phyloP scores from a whole-genome alignment of 2,888 invertebrate species.

The Apamea epomidion region DNA sequence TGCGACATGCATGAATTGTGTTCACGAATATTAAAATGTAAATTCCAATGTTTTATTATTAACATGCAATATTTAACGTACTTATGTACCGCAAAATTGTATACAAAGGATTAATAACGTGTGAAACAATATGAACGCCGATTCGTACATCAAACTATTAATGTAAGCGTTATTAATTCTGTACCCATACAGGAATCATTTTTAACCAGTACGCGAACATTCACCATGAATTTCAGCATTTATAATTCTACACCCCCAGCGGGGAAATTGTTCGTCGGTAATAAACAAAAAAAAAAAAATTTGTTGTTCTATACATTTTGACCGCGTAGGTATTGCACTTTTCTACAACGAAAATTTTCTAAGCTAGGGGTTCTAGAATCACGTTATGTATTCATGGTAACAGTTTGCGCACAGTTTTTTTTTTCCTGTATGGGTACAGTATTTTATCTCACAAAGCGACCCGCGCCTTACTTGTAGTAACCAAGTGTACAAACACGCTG shows the following conservation, averaged over 20 bases:
- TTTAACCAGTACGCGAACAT: too few relatives aligned
- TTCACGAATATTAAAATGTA: slow-evolving; percentile 3
- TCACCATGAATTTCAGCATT: too few relatives aligned
- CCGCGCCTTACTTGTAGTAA: neutral
- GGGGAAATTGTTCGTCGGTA: too few relatives aligned
- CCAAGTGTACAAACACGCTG: neutral
- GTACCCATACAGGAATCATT: neutral
- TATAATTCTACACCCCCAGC: too few relatives aligned
- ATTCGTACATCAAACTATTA: slow-evolving; percentile 5
- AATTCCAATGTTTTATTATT: slow-evolving; percentile 5
- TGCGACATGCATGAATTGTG: neutral
- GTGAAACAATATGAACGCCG: slow-evolving; percentile 5
- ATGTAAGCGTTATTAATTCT: slow-evolving; percentile 1
- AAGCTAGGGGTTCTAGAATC: too few relatives aligned
- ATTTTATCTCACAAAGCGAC: neutral
- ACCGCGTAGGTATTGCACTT: too few relatives aligned
- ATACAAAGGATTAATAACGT: slow-evolving; percentile 5
- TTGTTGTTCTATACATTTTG: too few relatives aligned
- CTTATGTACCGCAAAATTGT: neutral
- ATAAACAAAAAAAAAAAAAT: too few relatives aligned
- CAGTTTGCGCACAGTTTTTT: too few relatives aligned
- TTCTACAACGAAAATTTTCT: too few relatives aligned
- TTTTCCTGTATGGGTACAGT: neutral
- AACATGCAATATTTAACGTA: slow-evolving; percentile 20
- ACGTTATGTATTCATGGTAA: too few relatives aligned